Evolutionary conservation across 1,140 invertebrate genomes (phyloP).

Genomic region (Pseudoatta argentina): DNA sequence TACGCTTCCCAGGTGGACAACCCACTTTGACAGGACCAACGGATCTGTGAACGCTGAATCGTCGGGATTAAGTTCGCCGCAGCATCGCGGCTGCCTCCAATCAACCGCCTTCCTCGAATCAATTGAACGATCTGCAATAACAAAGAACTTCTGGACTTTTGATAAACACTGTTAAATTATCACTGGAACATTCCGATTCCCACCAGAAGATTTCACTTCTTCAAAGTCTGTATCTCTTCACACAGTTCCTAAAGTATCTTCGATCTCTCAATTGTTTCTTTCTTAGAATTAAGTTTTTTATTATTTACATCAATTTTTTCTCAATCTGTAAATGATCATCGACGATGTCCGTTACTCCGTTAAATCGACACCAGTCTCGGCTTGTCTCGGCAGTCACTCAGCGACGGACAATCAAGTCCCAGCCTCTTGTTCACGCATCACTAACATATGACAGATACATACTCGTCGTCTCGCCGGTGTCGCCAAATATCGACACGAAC

Average conservation of each 20-base stretch:
- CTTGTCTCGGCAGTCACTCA: slow-evolving; percentile 2
- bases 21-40: slow-evolving; percentile 47
- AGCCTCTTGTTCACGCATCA: slow-evolving; percentile 39
- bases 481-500: not conserved
- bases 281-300: not conserved
- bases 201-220: not conserved
- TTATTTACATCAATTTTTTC: not conserved
- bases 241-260: not conserved
- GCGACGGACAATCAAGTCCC: slow-evolving; percentile 10
- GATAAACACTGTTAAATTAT: slow-evolving; percentile 18
- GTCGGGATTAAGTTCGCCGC: slow-evolving; percentile 60
- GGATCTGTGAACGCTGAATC: not conserved
- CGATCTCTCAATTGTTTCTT: not conserved
- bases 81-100: slow-evolving; percentile 46
- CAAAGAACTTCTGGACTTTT: not conserved
- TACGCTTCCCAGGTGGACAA: slow-evolving; percentile 60
- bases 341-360: not conserved
- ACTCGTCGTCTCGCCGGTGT: not conserved
- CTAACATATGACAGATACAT: not conserved
- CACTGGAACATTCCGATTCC: not conserved
- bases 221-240: not conserved
- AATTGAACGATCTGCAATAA: not conserved
- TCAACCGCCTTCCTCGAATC: slow-evolving; percentile 5
- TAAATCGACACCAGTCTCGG: not conserved
- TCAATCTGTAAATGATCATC: not conserved